Conservation (phyloP, 1,140 invertebrate genomes). For the Drosophila carrolli region DNA sequence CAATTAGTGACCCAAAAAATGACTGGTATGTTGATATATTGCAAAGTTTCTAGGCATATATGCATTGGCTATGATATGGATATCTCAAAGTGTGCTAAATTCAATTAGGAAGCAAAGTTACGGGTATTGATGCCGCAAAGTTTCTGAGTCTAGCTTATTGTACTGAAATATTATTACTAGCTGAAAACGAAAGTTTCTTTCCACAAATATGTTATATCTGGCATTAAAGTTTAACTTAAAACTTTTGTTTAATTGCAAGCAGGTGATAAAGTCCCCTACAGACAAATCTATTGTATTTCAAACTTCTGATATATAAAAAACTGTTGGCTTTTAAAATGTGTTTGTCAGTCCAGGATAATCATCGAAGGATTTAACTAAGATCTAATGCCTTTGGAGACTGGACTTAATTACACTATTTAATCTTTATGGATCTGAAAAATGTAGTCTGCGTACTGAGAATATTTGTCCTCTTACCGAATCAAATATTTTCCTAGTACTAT, state of each 20-base stretch:
- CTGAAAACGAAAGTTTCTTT: no score
- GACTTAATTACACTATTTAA: not conserved
- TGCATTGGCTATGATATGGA: not conserved
- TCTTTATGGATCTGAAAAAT: not conserved
- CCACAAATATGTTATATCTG: not conserved
- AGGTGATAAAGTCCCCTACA: no score
- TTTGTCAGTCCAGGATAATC: no score
- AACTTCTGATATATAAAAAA: no score
- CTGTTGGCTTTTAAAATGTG: no score
- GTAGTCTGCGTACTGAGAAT: not conserved
- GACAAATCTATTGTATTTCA: no score
- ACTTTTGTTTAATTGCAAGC: no score
- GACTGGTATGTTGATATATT: not conserved
- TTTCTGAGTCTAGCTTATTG: not conserved
- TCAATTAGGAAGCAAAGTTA: not conserved
- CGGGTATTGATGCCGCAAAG: not conserved
- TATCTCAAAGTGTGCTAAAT: not conserved
- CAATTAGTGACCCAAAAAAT: constrained; percentile 30
- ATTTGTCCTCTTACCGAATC: not conserved
- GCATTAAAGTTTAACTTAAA: not conserved
- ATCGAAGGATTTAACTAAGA: no score
- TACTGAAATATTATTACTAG: not conserved
- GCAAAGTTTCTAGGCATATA: not conserved
- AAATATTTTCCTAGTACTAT: constrained; percentile 7
- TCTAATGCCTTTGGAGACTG: no score